Percentiles rank a stretch among this genome's conserved stretches.
Evolutionary conservation across 2,888 invertebrate genomes (phyloP).

Genomic region (Pandemis corylana): DNA sequence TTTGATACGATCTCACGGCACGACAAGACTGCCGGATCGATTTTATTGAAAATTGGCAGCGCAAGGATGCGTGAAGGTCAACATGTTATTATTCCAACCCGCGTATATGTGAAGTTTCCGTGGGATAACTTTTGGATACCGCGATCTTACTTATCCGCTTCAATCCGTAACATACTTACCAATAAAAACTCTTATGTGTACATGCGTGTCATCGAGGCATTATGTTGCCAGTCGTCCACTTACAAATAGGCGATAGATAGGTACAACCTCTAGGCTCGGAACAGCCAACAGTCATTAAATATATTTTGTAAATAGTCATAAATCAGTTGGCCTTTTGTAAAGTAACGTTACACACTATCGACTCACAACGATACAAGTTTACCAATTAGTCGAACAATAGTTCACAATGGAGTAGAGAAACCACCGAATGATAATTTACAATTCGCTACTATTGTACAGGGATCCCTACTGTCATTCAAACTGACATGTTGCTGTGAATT

Average conservation of each 20-base stretch:
- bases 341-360: background rate
- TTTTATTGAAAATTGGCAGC: background rate
- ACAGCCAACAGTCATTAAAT: background rate
- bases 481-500: conserved; percentile 7
- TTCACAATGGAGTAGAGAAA: conserved; percentile 5
- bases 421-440: conserved; percentile 5
- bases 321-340: background rate
- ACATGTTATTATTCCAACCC: background rate
- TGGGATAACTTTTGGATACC: background rate
- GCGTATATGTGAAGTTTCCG: background rate
- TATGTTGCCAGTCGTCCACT: too few species aligned
- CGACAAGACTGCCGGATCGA: background rate
- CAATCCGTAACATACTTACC: too few species aligned
- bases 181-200: too few species aligned
- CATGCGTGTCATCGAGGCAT: too few species aligned
- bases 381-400: conserved; percentile 11
- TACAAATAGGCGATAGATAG: too few species aligned
- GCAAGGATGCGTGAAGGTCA: conserved; percentile 4
- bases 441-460: conserved; percentile 3
- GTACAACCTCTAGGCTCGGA: too few species aligned
- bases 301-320: background rate
- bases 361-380: conserved; percentile 1
- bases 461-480: conserved; percentile 13
- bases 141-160: background rate
- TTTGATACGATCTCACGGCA: background rate